Base-by-base conservation (phyloP, 2,888 invertebrate genomes). In the Drosophila anomalata region DNA sequence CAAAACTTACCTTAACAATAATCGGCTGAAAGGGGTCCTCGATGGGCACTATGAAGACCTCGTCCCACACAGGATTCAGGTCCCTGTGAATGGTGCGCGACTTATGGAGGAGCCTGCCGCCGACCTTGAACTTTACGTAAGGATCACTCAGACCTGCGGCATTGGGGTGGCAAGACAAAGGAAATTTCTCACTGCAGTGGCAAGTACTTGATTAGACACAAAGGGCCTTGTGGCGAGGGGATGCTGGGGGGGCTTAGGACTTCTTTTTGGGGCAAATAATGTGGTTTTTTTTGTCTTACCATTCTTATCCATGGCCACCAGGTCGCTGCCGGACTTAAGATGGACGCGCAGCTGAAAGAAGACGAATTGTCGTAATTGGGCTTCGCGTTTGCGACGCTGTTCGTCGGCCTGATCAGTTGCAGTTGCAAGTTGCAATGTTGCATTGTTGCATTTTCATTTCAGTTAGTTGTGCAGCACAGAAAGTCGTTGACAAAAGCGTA, bases 21-120 rank as follows among this genome's bases (percentile, higher is more conserved):
- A 98, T 94, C 1, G 96, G 95, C 86, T 94, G 94, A 87, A 97
- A 97, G 0, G 97, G 96, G 93, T 98, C 98, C 92, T 98, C 97
- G 70, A 98, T 94, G 48, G 97, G 97, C 80, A 98, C 94, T 8
- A 96, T 96, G 92, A 99, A 98, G 81, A 95, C 96, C 92, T 99
- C 99, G 90, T 99, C 98, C 99, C 99, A 99, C n/a, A 96, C 94
- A 0, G 99, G 99, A 92, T 99, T 99, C 69, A 99, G 93, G 91
- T 97, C 98, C 85, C 98, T 94, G 92, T 97, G 97, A 68, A 99
- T 96, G 60, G 97, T 99, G 90, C 96, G 95, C 79, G 98, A 98
- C 93, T 98, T 99, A 93, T 98, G 97, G 78, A 98, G 94, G 78
- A 98, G 93, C 72, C 97, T 94, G 36, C 97, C 96, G 11, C 95